These are phyloP conservation scores for Diadophis punctatus DNA, from an alignment of 2,113 vertebrate genomes.

Conservation along the genomic window DNA sequence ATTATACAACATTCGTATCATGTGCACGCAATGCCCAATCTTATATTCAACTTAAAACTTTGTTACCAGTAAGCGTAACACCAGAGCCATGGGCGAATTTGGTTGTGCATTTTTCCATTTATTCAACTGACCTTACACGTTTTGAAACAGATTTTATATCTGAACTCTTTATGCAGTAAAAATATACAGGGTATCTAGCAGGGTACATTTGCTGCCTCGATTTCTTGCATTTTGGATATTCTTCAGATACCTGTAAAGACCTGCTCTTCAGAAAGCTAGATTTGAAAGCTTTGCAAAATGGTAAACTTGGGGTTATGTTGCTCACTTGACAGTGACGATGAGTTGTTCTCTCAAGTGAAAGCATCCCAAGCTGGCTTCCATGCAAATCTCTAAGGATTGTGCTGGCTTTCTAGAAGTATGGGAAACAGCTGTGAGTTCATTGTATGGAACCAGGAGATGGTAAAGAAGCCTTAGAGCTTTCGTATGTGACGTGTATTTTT, in stretches of 20 bases:
- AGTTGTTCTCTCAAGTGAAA: background rate
- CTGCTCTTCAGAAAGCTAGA: background rate
- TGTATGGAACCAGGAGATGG: constrained; percentile 23
- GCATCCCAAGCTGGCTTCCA: background rate
- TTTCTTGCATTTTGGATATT: background rate
- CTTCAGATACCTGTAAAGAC: background rate
- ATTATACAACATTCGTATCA: background rate
- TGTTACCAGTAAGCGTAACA: background rate
- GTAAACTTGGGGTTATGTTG: background rate
- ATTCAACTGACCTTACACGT: background rate
- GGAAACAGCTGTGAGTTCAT: constrained; percentile 42
- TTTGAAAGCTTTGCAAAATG: background rate
- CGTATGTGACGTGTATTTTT: constrained; percentile 31
- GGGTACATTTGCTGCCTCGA: background rate
- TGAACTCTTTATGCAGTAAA: background rate
- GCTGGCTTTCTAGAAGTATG: constrained; percentile 2
- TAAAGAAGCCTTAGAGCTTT: constrained; percentile 31
- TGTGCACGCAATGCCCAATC: background rate
- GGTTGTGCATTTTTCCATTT: background rate
- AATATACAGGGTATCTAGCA: background rate
- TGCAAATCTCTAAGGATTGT: constrained; percentile 12
- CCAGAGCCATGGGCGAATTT: background rate
- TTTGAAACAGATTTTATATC: background rate
- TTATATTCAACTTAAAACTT: background rate
- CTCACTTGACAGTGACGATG: constrained; percentile 2